phyloP scores from a whole-genome alignment of 2,888 invertebrate species.

The Heliconius ethilla region DNA sequence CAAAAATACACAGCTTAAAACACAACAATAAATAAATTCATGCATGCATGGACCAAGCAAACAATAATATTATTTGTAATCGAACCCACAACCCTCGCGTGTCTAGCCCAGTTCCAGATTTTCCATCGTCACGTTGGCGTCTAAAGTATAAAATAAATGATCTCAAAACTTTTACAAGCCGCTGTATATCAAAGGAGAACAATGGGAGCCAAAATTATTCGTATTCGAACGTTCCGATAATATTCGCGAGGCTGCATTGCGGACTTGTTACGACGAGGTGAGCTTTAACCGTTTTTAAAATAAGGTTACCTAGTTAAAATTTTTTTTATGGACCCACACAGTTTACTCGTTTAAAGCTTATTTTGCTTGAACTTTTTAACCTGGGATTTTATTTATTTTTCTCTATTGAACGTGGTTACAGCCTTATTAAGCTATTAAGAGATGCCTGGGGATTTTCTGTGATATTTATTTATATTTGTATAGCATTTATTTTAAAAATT shows the following conservation, averaged over 20 bases:
- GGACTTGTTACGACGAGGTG: conserved; percentile 37
- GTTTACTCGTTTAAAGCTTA: conserved; percentile 14
- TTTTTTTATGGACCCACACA: conserved; percentile 5
- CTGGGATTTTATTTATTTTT: background rate
- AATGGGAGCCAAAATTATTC: conserved; percentile 42
- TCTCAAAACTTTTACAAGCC: conserved; percentile 24
- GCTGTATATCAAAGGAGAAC: conserved; percentile 36
- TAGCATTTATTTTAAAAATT: background rate
- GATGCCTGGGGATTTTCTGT: conserved; percentile 11
- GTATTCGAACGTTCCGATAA: conserved; percentile 39
- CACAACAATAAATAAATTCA: no score
- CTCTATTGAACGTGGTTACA: conserved; percentile 25
- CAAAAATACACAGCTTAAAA: no score
- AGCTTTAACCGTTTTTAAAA: conserved; percentile 31
- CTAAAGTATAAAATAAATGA: conserved; percentile 16
- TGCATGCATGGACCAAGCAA: no score
- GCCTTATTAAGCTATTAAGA: conserved; percentile 10
- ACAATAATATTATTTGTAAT: no score
- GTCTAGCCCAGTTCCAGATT: background rate
- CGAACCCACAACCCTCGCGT: no score
- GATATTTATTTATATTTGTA: conserved; percentile 4
- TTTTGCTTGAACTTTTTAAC: conserved; percentile 2
- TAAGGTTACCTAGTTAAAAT: conserved; percentile 34
- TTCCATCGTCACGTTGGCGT: background rate
- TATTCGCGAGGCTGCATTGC: conserved; percentile 49